Evolutionary conservation across 2,113 vertebrate species (phyloP).

Genomic region (Grammomys dolichurus): DNA sequence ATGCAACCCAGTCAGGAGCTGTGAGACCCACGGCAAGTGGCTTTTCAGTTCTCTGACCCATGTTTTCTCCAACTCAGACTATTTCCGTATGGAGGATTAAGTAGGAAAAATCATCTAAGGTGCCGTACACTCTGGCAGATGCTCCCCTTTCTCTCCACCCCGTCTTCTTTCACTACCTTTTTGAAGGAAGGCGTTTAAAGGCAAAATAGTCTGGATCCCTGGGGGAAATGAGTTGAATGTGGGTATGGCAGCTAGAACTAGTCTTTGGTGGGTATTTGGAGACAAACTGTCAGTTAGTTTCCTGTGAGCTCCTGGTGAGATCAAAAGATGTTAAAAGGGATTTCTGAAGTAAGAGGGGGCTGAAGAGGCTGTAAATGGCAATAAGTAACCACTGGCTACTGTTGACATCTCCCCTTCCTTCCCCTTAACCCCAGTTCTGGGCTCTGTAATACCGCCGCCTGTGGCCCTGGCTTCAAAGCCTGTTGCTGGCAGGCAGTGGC

Average conservation of each 20-base stretch:
- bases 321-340: conserved; percentile 72
- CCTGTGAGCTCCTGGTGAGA: conserved; percentile 74
- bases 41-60: not conserved
- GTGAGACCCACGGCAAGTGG: not conserved
- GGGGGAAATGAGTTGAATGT: conserved; percentile 40
- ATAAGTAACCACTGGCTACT: conserved; percentile 17
- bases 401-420: not conserved
- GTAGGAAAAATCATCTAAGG: not conserved
- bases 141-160: not conserved
- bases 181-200: conserved; percentile 52
- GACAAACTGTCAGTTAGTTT: conserved; percentile 73
- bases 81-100: not conserved
- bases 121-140: not conserved
- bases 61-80: not conserved
- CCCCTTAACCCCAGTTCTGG: not conserved
- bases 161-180: conserved; percentile 1
- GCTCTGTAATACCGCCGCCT: not conserved
- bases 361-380: conserved; percentile 46
- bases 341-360: conserved; percentile 34
- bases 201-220: conserved; percentile 30
- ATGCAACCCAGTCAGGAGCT: not conserved
- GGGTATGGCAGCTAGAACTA: conserved; percentile 5
- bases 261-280: conserved; percentile 61
- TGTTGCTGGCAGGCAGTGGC: not conserved
- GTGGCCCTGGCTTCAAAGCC: conserved; percentile 5